These are phyloP conservation scores for Austrolebias charrua DNA, from an alignment of 2,797 vertebrate genomes.

Conservation along the genomic window DNA sequence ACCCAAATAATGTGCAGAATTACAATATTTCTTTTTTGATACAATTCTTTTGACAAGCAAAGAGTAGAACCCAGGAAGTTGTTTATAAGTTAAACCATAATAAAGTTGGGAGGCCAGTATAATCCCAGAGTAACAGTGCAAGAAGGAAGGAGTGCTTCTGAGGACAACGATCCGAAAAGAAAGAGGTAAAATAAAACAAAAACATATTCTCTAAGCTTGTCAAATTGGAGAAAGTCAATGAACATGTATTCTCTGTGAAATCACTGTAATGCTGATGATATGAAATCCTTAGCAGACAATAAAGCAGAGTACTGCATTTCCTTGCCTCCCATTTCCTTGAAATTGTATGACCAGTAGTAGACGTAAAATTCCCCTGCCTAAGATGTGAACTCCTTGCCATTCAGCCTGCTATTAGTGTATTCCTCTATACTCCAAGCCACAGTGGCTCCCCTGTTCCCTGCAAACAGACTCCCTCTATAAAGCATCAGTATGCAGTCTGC, in stretches of 20 bases:
- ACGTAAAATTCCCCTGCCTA: conserved; percentile 65
- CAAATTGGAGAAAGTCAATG: conserved; percentile 31
- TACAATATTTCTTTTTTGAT: not conserved
- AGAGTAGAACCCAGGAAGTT: not conserved
- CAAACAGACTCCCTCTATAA: conserved; percentile 82
- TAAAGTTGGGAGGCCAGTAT: not conserved
- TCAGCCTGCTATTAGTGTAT: conserved; percentile 73
- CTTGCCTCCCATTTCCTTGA: conserved; percentile 32
- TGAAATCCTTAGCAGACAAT: conserved; percentile 26
- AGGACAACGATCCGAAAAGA: conserved; percentile 26
- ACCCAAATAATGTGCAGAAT: too few relatives aligned
- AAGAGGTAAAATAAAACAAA: conserved; percentile 27
- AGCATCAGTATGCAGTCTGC: conserved; percentile 78
- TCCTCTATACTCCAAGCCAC: conserved; percentile 69
- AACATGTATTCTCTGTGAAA: conserved; percentile 17
- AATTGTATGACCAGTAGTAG: conserved; percentile 52
- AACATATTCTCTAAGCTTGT: conserved; percentile 35
- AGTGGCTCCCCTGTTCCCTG: conserved; percentile 78
- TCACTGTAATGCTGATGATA: conserved; percentile 6
- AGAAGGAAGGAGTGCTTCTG: conserved; percentile 31
- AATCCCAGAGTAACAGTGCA: conserved; percentile 38
- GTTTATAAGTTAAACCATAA: not conserved
- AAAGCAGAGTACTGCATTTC: conserved; percentile 22
- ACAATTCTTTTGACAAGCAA: not conserved
- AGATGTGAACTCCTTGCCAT: conserved; percentile 68